Conservation (phyloP, 2,888 invertebrate species). For the Gymnocheta viridis region DNA sequence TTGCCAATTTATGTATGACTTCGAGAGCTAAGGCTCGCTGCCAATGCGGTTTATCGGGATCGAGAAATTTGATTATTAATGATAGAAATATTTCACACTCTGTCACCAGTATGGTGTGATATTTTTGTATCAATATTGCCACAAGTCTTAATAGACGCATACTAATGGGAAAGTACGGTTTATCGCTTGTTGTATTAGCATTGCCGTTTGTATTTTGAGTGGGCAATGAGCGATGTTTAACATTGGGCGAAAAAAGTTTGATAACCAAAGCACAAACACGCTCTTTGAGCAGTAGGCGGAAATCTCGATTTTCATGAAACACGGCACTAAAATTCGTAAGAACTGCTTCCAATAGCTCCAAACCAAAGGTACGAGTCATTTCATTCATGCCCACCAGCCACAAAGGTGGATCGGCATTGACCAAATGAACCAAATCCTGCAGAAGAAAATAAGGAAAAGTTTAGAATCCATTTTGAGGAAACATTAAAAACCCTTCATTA, state of each 20-base stretch:
- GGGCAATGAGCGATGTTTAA: slow-evolving; percentile 90
- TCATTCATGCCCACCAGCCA: slow-evolving; percentile 98
- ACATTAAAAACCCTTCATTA: not conserved
- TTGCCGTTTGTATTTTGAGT: slow-evolving; percentile 82
- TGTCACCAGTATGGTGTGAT: slow-evolving; percentile 95
- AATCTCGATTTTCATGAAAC: slow-evolving; percentile 96
- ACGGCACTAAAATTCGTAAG: slow-evolving; percentile 92
- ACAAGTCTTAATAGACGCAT: slow-evolving; percentile 96
- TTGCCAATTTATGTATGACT: slow-evolving; percentile 96
- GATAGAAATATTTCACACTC: slow-evolving; percentile 99
- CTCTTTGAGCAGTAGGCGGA: slow-evolving; percentile 96
- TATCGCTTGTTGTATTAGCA: slow-evolving; percentile 88
- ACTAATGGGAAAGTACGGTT: slow-evolving; percentile 98
- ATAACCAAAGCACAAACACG: slow-evolving; percentile 99
- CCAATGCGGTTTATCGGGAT: slow-evolving; percentile 98
- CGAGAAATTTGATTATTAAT: slow-evolving; percentile 97
- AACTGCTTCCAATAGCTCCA: slow-evolving; percentile 96
- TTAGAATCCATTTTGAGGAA: not conserved
- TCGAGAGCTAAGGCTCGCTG: slow-evolving; percentile 97
- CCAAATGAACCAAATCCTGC: slow-evolving; percentile 96
- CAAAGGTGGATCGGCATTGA: slow-evolving; percentile 97
- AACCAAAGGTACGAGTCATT: slow-evolving; percentile 97
- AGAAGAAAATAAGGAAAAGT: slow-evolving; percentile 67
- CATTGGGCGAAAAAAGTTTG: slow-evolving; percentile 98
- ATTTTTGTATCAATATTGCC: slow-evolving; percentile 95